These are phyloP conservation scores for Oasisia sp. DNA, from an alignment of 2,888 invertebrate genomes.

Conservation along the genomic window DNA sequence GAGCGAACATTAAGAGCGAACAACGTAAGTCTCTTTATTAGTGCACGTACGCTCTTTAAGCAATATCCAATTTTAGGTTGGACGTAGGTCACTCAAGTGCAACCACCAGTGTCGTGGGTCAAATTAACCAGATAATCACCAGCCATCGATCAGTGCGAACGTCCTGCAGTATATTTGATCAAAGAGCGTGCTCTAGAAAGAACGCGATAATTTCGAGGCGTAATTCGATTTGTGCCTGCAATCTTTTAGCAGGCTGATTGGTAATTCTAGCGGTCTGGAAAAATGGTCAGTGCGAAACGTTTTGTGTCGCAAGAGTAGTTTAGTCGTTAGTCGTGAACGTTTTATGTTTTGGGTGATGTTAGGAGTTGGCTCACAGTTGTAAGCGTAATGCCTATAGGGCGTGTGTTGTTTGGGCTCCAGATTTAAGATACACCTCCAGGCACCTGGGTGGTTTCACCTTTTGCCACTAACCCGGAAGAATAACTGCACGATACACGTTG, in stretches of 20 bases:
- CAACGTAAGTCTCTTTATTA: too few species aligned
- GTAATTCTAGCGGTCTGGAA: not conserved
- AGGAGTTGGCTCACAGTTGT: not conserved
- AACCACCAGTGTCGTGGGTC: not conserved
- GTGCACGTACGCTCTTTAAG: too few species aligned
- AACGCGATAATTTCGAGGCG: not conserved
- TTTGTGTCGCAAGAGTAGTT: not conserved
- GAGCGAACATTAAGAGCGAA: too few species aligned
- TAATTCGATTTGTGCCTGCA: slow-evolving; percentile 10
- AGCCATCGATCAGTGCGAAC: not conserved
- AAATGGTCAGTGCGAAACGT: not conserved
- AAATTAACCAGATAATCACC: not conserved
- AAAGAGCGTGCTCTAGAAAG: not conserved
- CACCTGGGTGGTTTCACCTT: too few species aligned
- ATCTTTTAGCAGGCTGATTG: not conserved
- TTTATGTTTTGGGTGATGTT: not conserved
- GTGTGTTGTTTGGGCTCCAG: too few species aligned
- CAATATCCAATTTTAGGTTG: too few species aligned
- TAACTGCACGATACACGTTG: too few species aligned
- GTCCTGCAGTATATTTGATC: not conserved
- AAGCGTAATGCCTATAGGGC: too few species aligned
- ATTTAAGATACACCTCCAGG: too few species aligned
- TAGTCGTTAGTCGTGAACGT: not conserved
- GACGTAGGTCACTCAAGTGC: too few species aligned
- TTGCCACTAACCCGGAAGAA: too few species aligned